A percentile compares a stretch with the other conserved stretches of the same genome.
These are phyloP conservation scores for Asarcornis scutulata DNA, from an alignment of 2,113 vertebrate species.

Conservation along the genomic window DNA sequence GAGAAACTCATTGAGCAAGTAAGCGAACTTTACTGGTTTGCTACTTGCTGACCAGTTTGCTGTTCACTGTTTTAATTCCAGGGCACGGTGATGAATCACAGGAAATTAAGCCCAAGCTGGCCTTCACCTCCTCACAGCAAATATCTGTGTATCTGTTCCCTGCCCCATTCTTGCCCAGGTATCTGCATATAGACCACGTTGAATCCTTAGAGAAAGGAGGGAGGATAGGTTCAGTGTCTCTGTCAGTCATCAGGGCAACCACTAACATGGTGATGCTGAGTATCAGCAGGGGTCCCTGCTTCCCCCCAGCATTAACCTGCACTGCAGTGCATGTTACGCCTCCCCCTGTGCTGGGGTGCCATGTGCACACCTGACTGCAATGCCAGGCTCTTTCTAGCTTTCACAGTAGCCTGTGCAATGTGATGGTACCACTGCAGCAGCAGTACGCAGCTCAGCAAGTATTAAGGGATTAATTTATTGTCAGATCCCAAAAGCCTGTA, in stretches of 20 bases:
- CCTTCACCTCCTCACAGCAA: neutral
- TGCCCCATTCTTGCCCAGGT: neutral
- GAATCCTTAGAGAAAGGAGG: neutral
- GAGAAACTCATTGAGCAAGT: fast-evolving
- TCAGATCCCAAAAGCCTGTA: neutral
- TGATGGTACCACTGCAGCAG: neutral
- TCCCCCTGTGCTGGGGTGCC: neutral
- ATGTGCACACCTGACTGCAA: neutral
- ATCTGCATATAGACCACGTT: neutral
- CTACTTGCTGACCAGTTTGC: fast-evolving
- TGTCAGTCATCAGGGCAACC: neutral
- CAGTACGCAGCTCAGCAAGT: neutral
- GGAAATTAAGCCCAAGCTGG: neutral
- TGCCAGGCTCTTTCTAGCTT: neutral
- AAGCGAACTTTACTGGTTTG: neutral
- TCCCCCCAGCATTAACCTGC: neutral
- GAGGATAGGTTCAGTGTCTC: neutral
- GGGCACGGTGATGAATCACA: neutral
- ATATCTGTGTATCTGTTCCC: neutral
- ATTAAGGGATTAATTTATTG: neutral
- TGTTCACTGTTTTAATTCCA: neutral
- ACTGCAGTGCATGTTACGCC: neutral
- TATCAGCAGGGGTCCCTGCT: neutral
- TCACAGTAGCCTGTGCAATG: neutral
- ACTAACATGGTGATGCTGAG: neutral